Evolutionary conservation across 2,888 invertebrate species (phyloP), one percentile per base, ranked within the genome.

Genomic region (Polyploca ridens): DNA sequence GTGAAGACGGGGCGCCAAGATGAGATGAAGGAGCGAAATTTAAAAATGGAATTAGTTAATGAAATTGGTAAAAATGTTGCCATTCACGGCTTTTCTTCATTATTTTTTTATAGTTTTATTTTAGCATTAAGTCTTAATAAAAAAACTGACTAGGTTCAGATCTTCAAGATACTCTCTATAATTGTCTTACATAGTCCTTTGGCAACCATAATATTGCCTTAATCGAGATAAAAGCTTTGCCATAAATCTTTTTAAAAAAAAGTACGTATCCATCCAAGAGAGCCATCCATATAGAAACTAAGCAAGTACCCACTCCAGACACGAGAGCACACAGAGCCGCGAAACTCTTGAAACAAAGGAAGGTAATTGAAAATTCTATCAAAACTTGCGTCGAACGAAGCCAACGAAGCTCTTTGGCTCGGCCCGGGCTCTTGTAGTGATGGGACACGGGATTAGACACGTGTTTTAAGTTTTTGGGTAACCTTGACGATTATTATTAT

Each of bases 311-410:
- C 62, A 66, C 67, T 70, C 67, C 62, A 71, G 73, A 73, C 67
- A 49, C 63, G 68, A 58, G 65, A 62, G 62, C 65, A 63, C 71
- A 69, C 66, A 66, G 66, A 59, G 72, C 74, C 75, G 78, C 81
- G 82, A 82, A 87, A 87, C 88, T 90, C 90, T 86, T 80, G 88
- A 87, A 91, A 92, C 91, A 91, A 92, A 92, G 92, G 90, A 89
- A 88, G 91, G 91, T 93, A 92, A 92, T 93, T 93, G 93, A 93
- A 93, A 93, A 93, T 93, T 93, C 93, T 93, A 93, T 93, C 91
- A 93, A 93, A 93, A 93, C 92, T 93, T 93, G 84, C 86, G 83
- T 84, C 84, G 86, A 90, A 88, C 90, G 89, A 84, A 84, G 83
- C 83, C 78, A 76, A 78, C 82, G 78, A 76, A 77, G 76, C 74